Evolutionary conservation across 2,797 vertebrate species (phyloP), one percentile per base, ranked within the genome.

Genomic region (Phoeniculus purpureus): DNA sequence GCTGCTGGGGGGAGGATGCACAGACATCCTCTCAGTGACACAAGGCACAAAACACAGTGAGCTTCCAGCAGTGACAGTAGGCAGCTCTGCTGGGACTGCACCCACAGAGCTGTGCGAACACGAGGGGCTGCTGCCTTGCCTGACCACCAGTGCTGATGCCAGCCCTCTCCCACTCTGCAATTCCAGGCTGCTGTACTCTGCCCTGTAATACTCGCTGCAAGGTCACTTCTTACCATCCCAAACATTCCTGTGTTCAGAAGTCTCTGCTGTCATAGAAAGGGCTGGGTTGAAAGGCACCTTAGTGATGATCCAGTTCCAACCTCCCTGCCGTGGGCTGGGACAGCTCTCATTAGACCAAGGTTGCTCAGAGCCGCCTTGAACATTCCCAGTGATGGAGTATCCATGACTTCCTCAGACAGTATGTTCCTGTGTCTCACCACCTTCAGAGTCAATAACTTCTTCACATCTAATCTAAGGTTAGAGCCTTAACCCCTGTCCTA

Each of bases 21-120:
- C 60, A 58, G 66, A 59, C 78, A 7, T 1, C 29, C 56, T 47
- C 17, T 10, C 34, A 0, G 9, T 15, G 51, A 60, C 50, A 12
- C 4, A 9, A 62, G 31, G 11, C 20, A 51, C 52, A 55, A 55
- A 74, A 50, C 0, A 3, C 23, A 11, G 3, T 40, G 3, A 3
- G 1, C 19, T 34, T 12, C 51, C 52, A 40, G n/a, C 52, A 17
- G 12, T 1, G 15, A 0, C 15, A 37, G 9, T 2, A 8, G 5
- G 15, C 31, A 3, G 29, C 19, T 25, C 78, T 43, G 56, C 48
- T 3, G 45, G 61, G 58, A 26, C 48, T 9, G 6, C 22, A 3
- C 12, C 0, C 0, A 27, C 60, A 31, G 55, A 27, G 29, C 21
- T 9, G 45, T 27, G 54, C 0, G 1, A 21, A 21, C 5, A 16